Evolutionary conservation across 2,113 vertebrate genomes (phyloP).

Genomic region (Aix galericulata): DNA sequence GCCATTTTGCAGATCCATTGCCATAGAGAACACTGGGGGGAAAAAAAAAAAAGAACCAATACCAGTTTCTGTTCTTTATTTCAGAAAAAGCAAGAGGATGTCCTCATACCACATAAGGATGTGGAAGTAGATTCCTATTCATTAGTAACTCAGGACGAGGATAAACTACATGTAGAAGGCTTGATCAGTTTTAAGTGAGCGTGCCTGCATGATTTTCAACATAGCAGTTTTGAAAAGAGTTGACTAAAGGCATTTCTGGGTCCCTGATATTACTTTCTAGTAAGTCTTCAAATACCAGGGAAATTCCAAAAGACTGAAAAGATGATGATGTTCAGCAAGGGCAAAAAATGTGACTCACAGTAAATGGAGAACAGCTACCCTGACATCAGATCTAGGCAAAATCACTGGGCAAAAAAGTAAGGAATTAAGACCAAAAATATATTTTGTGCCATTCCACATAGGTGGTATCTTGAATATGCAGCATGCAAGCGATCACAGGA

Average conservation of each 20-base stretch:
- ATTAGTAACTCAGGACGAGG: background rate
- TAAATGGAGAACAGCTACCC: background rate
- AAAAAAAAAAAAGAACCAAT: background rate
- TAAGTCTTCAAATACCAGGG: background rate
- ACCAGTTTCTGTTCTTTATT: background rate
- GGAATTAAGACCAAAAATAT: background rate
- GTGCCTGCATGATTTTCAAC: background rate
- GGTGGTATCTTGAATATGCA: background rate
- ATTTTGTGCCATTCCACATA: background rate
- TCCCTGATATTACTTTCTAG: background rate
- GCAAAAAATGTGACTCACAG: background rate
- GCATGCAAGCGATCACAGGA: background rate
- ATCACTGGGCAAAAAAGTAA: background rate
- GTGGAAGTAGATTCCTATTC: background rate
- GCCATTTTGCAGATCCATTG: background rate
- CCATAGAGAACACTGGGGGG: background rate
- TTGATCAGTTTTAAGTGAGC: background rate
- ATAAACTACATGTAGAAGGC: background rate
- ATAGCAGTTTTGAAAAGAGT: background rate
- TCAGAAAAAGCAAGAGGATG: background rate
- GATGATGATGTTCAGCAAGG: background rate
- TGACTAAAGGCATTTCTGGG: background rate
- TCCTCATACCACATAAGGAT: background rate
- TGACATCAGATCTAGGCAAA: constrained; percentile 10
- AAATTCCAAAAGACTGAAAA: constrained; percentile 18